Conservation (phyloP, 1,140 invertebrate genomes). For the Sitophilus oryzae region DNA sequence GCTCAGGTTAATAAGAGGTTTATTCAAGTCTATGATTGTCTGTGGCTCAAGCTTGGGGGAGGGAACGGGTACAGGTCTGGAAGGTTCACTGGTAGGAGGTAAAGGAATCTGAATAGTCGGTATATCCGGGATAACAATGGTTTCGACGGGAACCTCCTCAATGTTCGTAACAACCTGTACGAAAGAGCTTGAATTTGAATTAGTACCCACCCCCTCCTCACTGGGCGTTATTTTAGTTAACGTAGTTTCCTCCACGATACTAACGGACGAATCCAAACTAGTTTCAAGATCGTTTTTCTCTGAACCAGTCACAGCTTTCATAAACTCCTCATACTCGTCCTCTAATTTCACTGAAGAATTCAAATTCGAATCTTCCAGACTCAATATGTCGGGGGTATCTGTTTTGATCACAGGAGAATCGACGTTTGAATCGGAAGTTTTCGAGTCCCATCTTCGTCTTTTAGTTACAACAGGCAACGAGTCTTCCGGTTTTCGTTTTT, state of each 20-base stretch:
- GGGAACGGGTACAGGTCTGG: constrained; percentile 7
- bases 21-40: constrained; percentile 5
- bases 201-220: background rate
- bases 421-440: background rate
- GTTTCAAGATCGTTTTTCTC: constrained; percentile 4
- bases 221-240: background rate
- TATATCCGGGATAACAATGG: too few species aligned
- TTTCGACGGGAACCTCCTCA: background rate
- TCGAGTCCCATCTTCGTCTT: constrained; percentile 17
- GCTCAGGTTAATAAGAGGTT: constrained; percentile 19
- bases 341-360: constrained; percentile 27
- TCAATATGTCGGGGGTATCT: background rate
- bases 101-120: constrained; percentile 18
- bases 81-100: constrained; percentile 1
- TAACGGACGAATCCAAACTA: constrained; percentile 6
- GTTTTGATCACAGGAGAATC: background rate
- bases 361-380: constrained; percentile 9
- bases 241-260: background rate
- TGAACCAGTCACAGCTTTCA: constrained; percentile 33
- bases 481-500: background rate
- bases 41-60: constrained; percentile 11
- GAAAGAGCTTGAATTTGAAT: background rate
- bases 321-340: constrained; percentile 41
- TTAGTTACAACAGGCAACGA: background rate
- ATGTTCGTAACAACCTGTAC: background rate